A percentile compares a stretch with the other conserved stretches of the same genome.
Evolutionary conservation across 1,140 invertebrate genomes (phyloP).

Genomic region (Drosophila insularis): DNA sequence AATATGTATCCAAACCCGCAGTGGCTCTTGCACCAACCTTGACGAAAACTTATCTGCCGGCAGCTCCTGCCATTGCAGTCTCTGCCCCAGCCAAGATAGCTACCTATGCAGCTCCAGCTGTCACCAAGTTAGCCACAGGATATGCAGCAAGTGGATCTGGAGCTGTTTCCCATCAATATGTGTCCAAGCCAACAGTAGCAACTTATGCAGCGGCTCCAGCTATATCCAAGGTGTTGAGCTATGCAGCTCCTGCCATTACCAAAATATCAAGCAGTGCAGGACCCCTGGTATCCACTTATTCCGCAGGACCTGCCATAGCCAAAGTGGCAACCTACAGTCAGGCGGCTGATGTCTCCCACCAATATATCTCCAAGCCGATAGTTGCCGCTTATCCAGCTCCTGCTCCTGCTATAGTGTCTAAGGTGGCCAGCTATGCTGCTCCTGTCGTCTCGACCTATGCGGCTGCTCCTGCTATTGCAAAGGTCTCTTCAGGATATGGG

Average conservation of each 20-base stretch:
- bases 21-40: constrained; percentile 13
- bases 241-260: constrained; percentile 53
- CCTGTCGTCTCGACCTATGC: constrained; percentile 28
- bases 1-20: constrained; percentile 42
- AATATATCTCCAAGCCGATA: constrained; percentile 26
- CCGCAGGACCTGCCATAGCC: constrained; percentile 18
- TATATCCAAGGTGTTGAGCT: constrained; percentile 53
- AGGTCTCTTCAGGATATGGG: not conserved
- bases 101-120: constrained; percentile 43
- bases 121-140: constrained; percentile 38
- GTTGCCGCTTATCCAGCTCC: constrained; percentile 18
- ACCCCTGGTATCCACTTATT: constrained; percentile 25
- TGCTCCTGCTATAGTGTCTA: not conserved
- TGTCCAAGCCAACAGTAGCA: no score
- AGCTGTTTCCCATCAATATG: constrained; percentile 27
- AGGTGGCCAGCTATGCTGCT: constrained; percentile 27
- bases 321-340: constrained; percentile 53
- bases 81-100: constrained; percentile 42
- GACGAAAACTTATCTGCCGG: constrained; percentile 27
- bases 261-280: constrained; percentile 59
- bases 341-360: constrained; percentile 10
- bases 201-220: not conserved
- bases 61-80: constrained; percentile 33
- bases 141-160: constrained; percentile 39
- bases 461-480: constrained; percentile 26